These are phyloP conservation scores for Eilema griseolum DNA, from an alignment of 2,888 invertebrate genomes.

Conservation along the genomic window DNA sequence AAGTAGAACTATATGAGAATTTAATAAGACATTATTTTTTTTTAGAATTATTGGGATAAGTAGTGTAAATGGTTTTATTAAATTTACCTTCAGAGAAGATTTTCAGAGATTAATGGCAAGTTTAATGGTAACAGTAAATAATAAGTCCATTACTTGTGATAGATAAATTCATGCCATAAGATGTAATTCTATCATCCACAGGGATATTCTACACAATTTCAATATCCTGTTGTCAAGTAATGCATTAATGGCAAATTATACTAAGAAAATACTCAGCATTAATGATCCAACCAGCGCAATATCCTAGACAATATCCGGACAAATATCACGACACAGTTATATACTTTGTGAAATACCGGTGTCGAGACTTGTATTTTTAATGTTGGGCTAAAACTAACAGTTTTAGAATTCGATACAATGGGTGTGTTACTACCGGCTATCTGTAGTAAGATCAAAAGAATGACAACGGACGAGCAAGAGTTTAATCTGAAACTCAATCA, in stretches of 20 bases:
- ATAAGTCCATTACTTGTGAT: too few species aligned
- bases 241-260: not conserved
- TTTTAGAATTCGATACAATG: slow-evolving; percentile 34
- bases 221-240: not conserved
- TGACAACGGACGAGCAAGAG: slow-evolving; percentile 52
- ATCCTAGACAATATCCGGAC: not conserved
- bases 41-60: not conserved
- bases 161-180: not conserved
- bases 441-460: slow-evolving; percentile 53
- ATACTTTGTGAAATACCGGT: not conserved
- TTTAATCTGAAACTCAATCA: slow-evolving; percentile 81
- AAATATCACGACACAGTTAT: not conserved
- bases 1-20: not conserved
- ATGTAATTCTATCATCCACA: not conserved
- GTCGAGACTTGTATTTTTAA: slow-evolving; percentile 11
- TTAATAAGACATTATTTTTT: not conserved
- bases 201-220: not conserved
- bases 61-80: not conserved
- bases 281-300: not conserved
- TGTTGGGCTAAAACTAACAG: slow-evolving; percentile 22
- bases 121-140: too few species aligned
- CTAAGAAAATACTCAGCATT: not conserved
- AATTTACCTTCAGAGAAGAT: too few species aligned
- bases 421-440: slow-evolving; percentile 26
- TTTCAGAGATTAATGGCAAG: too few species aligned